Base-by-base conservation (phyloP, 2,888 invertebrate species). In the Cryptocephalus primarius region DNA sequence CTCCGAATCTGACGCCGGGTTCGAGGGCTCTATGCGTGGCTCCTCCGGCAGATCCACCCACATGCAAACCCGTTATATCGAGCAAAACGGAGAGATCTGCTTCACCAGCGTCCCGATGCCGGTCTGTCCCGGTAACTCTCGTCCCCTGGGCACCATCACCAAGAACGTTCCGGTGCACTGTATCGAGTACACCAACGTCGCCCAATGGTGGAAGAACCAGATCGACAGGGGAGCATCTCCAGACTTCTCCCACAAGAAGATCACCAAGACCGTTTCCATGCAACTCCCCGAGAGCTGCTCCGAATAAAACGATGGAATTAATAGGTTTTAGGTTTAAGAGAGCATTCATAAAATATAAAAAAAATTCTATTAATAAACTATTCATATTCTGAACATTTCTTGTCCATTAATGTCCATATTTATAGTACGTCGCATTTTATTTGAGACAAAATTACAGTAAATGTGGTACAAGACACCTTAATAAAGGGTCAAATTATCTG, bases 21-120 rank as follows among this genome's bases (percentile, higher is more conserved):
- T 45, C 32, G 45, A 38, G 42, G 36, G 33, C n/a, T 12, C 48
- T 43, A 32, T 47, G 43, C 32, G 42, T 56, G 42, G 65, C 4
- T 31, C 33, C 8, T 12, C 33, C 12, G 43, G 22, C 12, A 43
- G 32, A 11, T 61, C 66, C 50, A 59, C 63, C 38, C 56, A 52
- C 46, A 57, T 73, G 52, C 76, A 77, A 60, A 73, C 76, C 1
- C 77, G 76, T 55, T 78, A 72, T 58, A 69, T 73, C 40, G 72
- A 76, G 55, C 70, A 65, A 42, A 69, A 72, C 40, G 72, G 71
- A 1, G 68, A 78, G 56, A 60, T 78, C 48, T 85, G 84, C 66
- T 82, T 85, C 65, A 76, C 79, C 4, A 69, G 73, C 9, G 70
- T 68, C 10, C 74, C 76, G 1, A 55, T 82, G 31, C 73, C 77